These are phyloP conservation scores for Drosophila sechellia DNA, from an alignment of 1,140 invertebrate species.

Conservation along the genomic window DNA sequence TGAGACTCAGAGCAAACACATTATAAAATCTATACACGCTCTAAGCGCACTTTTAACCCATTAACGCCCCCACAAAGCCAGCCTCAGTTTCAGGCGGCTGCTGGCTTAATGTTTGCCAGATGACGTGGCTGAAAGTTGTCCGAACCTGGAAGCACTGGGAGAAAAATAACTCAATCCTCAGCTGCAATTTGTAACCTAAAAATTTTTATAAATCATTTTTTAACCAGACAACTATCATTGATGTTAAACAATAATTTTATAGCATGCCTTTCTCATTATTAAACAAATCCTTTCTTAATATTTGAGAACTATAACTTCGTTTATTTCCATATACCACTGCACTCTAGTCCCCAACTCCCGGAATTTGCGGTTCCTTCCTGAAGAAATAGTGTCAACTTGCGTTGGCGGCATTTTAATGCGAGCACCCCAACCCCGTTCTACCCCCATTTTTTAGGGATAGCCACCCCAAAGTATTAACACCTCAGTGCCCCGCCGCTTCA, in stretches of 20 bases:
- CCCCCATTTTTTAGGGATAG: constrained; percentile 6
- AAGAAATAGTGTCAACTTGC: constrained; percentile 79
- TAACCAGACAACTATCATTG: no score
- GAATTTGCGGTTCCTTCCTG: constrained; percentile 40
- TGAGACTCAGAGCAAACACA: constrained; percentile 60
- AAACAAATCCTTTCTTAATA: no score
- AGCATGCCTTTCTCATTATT: no score
- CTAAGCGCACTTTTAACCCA: constrained; percentile 79
- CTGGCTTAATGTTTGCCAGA: constrained; percentile 64
- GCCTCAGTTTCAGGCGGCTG: constrained; percentile 26
- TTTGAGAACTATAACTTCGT: background rate
- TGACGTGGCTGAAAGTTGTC: constrained; percentile 70
- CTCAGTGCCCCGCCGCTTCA: constrained; percentile 29
- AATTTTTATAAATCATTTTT: no score
- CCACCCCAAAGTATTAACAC: constrained; percentile 57
- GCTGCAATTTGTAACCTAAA: no score
- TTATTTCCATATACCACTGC: background rate
- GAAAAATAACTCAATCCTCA: no score
- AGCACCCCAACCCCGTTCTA: background rate
- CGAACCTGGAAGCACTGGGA: constrained; percentile 1
- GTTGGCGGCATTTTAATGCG: constrained; percentile 75
- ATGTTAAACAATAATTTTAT: no score
- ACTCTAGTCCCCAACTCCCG: constrained; percentile 5
- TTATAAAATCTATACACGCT: constrained; percentile 80
- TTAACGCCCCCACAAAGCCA: constrained; percentile 65